Evolutionary conservation across 1,140 invertebrate species (phyloP).

Genomic region (Parasteatoda tepidariorum): DNA sequence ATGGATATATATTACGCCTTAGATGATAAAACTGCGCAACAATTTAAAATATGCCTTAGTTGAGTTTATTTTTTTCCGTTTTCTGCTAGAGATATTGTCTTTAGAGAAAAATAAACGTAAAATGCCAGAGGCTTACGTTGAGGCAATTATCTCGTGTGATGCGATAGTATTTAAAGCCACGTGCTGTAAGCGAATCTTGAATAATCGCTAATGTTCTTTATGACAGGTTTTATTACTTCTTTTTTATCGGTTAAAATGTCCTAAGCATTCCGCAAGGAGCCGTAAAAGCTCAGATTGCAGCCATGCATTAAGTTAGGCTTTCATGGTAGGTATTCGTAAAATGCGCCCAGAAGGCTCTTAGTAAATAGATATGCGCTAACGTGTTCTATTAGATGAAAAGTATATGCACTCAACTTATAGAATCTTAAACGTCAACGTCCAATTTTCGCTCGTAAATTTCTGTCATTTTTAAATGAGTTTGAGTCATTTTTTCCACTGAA

Average conservation of each 20-base stretch:
- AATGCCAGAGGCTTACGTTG: background rate
- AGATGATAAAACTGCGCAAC: background rate
- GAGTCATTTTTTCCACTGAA: too few species aligned
- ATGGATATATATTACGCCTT: background rate
- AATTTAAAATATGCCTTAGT: background rate
- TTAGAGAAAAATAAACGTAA: background rate
- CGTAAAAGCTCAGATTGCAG: constrained; percentile 33
- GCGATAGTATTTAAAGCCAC: constrained; percentile 13
- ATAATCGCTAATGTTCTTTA: constrained; percentile 41
- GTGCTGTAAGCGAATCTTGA: constrained; percentile 33
- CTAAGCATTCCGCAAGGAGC: constrained; percentile 14
- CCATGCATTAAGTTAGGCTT: constrained; percentile 13
- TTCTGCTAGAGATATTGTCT: background rate
- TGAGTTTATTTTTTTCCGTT: background rate
- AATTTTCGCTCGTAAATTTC: background rate
- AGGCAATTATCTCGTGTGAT: background rate
- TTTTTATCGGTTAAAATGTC: constrained; percentile 26
- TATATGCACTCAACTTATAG: background rate
- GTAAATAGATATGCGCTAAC: background rate
- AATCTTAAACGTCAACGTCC: background rate
- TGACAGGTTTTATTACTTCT: constrained; percentile 43
- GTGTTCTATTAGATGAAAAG: background rate
- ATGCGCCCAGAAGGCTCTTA: background rate
- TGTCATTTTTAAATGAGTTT: too few species aligned
- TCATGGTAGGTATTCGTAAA: background rate